These are phyloP conservation scores for Trissonchulus latispiculum DNA, from an alignment of 2,888 invertebrate species.

Conservation along the genomic window DNA sequence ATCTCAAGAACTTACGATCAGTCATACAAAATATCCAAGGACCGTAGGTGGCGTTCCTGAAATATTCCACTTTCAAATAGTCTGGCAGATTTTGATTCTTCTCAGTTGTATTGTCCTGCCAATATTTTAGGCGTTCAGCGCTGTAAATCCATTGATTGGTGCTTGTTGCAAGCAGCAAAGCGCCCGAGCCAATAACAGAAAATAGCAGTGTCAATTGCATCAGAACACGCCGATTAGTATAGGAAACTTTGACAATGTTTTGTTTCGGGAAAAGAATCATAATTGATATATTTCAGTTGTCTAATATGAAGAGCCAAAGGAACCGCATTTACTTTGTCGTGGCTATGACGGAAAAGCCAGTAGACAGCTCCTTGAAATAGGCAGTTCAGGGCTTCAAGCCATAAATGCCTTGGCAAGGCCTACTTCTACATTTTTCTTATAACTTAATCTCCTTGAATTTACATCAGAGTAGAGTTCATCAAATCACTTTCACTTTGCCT, in stretches of 20 bases:
- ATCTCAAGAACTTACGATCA: conserved; percentile 34
- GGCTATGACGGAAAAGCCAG: too few species aligned
- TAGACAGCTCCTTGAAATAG: too few species aligned
- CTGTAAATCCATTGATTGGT: conserved; percentile 43
- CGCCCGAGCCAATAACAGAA: neutral
- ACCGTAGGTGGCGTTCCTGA: conserved; percentile 41
- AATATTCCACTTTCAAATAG: conserved; percentile 27
- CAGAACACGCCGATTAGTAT: neutral
- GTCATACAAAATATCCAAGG: conserved; percentile 40
- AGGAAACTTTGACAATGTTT: conserved; percentile 9
- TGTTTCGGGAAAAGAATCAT: too few species aligned
- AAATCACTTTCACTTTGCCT: too few species aligned
- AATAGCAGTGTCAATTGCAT: conserved; percentile 1
- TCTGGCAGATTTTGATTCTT: conserved; percentile 27
- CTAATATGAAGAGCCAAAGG: too few species aligned
- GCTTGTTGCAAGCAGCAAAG: conserved; percentile 23
- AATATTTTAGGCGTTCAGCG: conserved; percentile 40
- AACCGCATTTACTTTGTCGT: too few species aligned
- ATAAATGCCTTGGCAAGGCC: too few species aligned
- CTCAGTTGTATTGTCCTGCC: conserved; percentile 1
- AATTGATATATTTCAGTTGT: too few species aligned
- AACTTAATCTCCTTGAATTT: too few species aligned
- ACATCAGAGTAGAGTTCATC: too few species aligned
- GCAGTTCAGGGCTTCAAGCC: too few species aligned
- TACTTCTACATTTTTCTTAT: too few species aligned